Conservation (phyloP, 1,140 invertebrate species). For the Glossosoma conforme region DNA sequence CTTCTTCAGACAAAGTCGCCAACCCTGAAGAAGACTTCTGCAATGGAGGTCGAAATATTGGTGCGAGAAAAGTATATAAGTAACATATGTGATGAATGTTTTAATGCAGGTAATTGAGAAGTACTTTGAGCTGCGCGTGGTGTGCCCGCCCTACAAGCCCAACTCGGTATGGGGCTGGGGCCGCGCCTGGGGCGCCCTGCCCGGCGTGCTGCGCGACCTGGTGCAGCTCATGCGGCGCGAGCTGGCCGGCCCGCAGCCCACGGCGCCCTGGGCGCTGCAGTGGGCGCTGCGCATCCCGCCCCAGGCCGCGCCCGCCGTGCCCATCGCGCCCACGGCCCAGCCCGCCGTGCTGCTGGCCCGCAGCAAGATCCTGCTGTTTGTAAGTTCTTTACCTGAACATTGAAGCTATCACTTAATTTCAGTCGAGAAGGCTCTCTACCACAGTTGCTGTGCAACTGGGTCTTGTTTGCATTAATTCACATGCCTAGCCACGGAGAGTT, state of each 20-base stretch:
- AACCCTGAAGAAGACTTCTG: too few relatives aligned
- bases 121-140: slow-evolving; percentile 87
- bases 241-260: slow-evolving; percentile 34
- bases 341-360: slow-evolving; percentile 77
- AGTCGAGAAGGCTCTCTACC: too few relatives aligned
- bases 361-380: slow-evolving; percentile 86
- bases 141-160: slow-evolving; percentile 81
- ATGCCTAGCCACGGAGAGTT: too few relatives aligned
- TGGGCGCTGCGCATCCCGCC: slow-evolving; percentile 89
- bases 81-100: too few relatives aligned
- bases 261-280: slow-evolving; percentile 77
- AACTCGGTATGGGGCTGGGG: slow-evolving; percentile 81
- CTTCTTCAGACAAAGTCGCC: too few relatives aligned
- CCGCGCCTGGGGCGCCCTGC: slow-evolving; percentile 73
- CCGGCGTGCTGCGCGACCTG: slow-evolving; percentile 84
- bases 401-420: not conserved
- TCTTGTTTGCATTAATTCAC: too few relatives aligned
- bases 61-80: too few relatives aligned
- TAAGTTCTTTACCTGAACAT: slow-evolving; percentile 49
- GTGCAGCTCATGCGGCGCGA: slow-evolving; percentile 54
- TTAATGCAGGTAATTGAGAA: slow-evolving; percentile 75
- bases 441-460: too few relatives aligned
- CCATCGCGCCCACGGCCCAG: slow-evolving; percentile 79
- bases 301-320: slow-evolving; percentile 69
- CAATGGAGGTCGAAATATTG: too few relatives aligned